Conservation (phyloP, 2,113 vertebrate species). For the Gymnobelideus leadbeateri region DNA sequence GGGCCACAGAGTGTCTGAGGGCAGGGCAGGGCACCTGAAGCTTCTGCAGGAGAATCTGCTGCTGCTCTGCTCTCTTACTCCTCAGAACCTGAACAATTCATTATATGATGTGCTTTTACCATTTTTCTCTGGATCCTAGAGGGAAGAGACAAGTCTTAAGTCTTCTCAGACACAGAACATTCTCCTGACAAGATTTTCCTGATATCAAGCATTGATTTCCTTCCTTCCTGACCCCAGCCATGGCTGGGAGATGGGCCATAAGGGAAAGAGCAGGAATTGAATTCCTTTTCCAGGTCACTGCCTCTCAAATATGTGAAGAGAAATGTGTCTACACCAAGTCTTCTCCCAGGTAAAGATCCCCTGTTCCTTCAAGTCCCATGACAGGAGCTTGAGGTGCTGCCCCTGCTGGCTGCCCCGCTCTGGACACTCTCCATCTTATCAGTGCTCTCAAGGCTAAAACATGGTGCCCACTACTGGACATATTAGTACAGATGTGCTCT, state of each 20-base stretch:
- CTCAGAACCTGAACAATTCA: background rate
- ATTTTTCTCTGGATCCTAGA: background rate
- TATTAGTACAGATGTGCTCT: no score
- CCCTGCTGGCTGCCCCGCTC: no score
- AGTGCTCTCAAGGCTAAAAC: no score
- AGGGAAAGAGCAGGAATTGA: background rate
- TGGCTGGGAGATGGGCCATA: no score
- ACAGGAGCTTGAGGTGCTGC: no score
- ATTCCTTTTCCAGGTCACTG: background rate
- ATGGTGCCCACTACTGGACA: no score
- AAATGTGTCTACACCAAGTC: no score
- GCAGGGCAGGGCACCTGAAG: background rate
- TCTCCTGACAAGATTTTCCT: background rate
- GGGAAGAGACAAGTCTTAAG: background rate
- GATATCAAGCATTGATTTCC: background rate
- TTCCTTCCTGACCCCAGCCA: background rate
- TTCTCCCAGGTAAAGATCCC: no score
- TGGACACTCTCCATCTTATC: no score
- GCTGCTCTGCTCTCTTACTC: background rate
- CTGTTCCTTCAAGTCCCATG: no score
- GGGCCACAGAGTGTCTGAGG: background rate
- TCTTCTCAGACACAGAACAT: background rate
- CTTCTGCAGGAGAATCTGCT: background rate
- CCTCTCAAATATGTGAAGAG: background rate
- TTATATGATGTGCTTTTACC: fast-evolving